These are phyloP conservation scores for Drosophila kuntzei DNA, from an alignment of 2,888 invertebrate genomes.

Conservation along the genomic window DNA sequence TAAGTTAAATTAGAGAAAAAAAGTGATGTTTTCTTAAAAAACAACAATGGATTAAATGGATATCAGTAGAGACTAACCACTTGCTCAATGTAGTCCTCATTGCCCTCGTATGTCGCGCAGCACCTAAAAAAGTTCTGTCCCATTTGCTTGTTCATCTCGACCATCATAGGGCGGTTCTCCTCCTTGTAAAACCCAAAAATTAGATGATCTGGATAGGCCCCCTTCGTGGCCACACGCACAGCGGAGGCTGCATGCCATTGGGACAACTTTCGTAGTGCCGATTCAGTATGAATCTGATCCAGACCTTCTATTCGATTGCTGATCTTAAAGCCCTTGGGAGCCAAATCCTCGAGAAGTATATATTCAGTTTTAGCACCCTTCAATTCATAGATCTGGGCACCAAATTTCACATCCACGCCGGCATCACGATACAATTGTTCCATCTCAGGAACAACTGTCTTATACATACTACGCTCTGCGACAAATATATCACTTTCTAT, in stretches of 20 bases:
- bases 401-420: slow-evolving; percentile 59
- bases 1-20: background rate
- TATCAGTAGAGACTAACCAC: slow-evolving; percentile 2
- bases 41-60: background rate
- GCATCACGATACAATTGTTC: slow-evolving; percentile 68
- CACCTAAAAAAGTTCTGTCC: slow-evolving; percentile 10
- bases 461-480: slow-evolving; percentile 72
- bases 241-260: slow-evolving; percentile 79
- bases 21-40: background rate
- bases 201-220: slow-evolving; percentile 22
- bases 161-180: slow-evolving; percentile 7
- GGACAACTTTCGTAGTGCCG: slow-evolving; percentile 67
- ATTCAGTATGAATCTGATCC: slow-evolving; percentile 62
- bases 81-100: slow-evolving; percentile 24
- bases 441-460: slow-evolving; percentile 68
- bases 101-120: slow-evolving; percentile 18
- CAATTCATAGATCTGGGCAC: slow-evolving; percentile 53
- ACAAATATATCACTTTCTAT: slow-evolving; percentile 62
- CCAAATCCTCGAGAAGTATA: slow-evolving; percentile 73
- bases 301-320: slow-evolving; percentile 66
- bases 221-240: slow-evolving; percentile 59
- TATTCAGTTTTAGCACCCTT: slow-evolving; percentile 43
- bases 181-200: slow-evolving; percentile 11
- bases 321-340: slow-evolving; percentile 59
- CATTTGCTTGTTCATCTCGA: slow-evolving; percentile 3